Evolutionary conservation across 2,113 vertebrate genomes (phyloP), one percentile per base, ranked within the genome.

Genomic region (Saguinus midas): DNA sequence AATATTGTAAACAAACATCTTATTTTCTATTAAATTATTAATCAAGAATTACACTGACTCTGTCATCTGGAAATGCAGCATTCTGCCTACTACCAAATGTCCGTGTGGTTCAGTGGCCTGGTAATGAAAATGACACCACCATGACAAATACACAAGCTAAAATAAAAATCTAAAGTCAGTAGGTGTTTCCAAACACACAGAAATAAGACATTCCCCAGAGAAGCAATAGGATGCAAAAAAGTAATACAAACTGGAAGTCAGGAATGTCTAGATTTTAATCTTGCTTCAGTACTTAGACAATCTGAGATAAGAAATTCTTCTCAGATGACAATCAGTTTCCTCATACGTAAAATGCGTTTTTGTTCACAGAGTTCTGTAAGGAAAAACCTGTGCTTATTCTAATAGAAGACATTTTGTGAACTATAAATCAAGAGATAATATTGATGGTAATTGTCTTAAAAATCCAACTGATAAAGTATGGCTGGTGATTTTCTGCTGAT

Each of bases 21-120:
- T 94, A 84, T 95, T 96, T 95, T 82, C 50, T 55, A 90, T 94
- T 96, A 95, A 98, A 96, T 97, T 94, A 96, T 98, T 97, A 90
- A 95, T 97, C 64, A 85, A 66, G 40, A 96, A 95, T 95, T 79
- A 96, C 57, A 95, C 92, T 95, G 87, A 70, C 17, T 10, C 72
- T 92, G 43, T 80, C 25, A 72, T 66, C 58, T 90, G 18, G 48
- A 95, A 97, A 89, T 66, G 29, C 70, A 73, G 68, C 16, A 48
- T 91, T 70, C 32, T 88, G 61, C 72, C 92, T 55, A 86, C n/a
- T 57, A 32, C 29, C 55, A 45, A 85, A 58, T 43, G 64, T 68
- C 82, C 35, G 14, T 6, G 35, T 48, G 73, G 40, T 21, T 96
- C 48, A 76, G 70, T 7, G 55, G 48, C 64, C 50, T 10, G 7